phyloP scores from a whole-genome alignment of 2,888 invertebrate genomes.

The Drymonia ruficornis region DNA sequence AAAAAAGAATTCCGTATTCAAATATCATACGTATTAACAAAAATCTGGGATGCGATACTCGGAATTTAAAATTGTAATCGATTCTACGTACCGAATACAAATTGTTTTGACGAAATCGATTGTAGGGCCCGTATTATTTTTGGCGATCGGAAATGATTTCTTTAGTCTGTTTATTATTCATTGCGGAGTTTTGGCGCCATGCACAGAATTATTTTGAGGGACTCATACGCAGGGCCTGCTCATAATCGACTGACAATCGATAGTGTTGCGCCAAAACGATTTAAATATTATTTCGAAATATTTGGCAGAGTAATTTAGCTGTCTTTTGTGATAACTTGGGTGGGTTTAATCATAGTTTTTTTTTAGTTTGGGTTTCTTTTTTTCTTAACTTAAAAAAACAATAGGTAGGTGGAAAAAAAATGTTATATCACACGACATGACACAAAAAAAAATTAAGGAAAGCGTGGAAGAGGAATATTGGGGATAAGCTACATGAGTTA shows the following conservation, averaged over 20 bases:
- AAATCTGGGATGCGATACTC: constrained; percentile 58
- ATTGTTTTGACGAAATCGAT: constrained; percentile 46
- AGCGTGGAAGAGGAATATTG: no score
- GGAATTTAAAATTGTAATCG: constrained; percentile 64
- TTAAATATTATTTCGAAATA: constrained; percentile 29
- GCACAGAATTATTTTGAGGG: constrained; percentile 39
- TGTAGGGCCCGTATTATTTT: constrained; percentile 43
- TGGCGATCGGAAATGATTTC: constrained; percentile 63
- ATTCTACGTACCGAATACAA: constrained; percentile 48
- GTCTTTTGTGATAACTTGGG: constrained; percentile 7
- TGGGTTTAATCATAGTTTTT: neutral
- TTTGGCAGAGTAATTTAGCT: constrained; percentile 13
- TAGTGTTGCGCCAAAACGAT: constrained; percentile 29
- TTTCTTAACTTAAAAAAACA: no score
- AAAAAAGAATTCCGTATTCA: constrained; percentile 63
- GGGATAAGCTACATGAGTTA: no score
- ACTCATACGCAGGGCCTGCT: constrained; percentile 28
- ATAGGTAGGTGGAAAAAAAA: no score
- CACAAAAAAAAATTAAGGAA: no score
- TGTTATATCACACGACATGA: no score
- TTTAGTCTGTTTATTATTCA: constrained; percentile 54
- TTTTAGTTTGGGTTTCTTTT: no score
- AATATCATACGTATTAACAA: constrained; percentile 64
- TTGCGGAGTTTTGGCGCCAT: constrained; percentile 42
- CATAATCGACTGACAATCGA: constrained; percentile 33